A percentile compares a stretch with the other conserved stretches of the same genome.
phyloP scores from a whole-genome alignment of 2,113 vertebrate species.

The Balaenoptera acutorostrata region DNA sequence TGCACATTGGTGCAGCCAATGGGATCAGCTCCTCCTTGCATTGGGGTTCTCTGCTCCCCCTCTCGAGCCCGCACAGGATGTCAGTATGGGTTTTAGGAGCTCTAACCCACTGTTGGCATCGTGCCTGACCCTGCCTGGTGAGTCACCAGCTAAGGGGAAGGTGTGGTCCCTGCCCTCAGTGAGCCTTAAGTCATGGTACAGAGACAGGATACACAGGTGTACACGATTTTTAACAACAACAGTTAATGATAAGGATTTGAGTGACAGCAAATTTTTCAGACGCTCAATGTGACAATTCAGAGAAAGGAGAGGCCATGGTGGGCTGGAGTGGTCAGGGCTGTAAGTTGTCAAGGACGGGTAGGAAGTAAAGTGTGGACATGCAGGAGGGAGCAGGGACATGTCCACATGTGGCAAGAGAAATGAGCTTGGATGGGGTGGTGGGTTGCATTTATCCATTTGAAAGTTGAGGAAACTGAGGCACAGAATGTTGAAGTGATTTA shows the following conservation, averaged over 20 bases:
- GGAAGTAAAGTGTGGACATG: not conserved
- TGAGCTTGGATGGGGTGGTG: not conserved
- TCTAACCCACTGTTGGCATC: no score
- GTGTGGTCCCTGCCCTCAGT: not conserved
- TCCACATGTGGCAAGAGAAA: accelerated
- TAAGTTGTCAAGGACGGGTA: no score
- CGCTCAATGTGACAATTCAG: not conserved
- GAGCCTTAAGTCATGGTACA: not conserved
- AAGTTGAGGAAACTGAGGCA: not conserved
- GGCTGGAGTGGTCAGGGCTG: not conserved
- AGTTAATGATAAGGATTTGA: not conserved
- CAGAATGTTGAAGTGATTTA: not conserved
- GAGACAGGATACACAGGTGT: not conserved
- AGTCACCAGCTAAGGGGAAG: not conserved
- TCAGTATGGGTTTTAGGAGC: not conserved
- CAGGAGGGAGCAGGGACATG: no score
- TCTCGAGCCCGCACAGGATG: accelerated
- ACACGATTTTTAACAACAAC: not conserved
- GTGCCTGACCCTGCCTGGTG: no score
- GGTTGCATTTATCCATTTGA: not conserved
- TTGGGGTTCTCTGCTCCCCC: not conserved
- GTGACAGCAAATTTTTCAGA: not conserved
- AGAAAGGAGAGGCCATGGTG: not conserved
- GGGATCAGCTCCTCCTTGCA: not conserved
- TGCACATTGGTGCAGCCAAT: accelerated